A percentile compares a stretch with the other conserved stretches of the same genome.
phyloP scores from a whole-genome alignment of 1,140 invertebrate genomes.

The Zaprionus ornatus region DNA sequence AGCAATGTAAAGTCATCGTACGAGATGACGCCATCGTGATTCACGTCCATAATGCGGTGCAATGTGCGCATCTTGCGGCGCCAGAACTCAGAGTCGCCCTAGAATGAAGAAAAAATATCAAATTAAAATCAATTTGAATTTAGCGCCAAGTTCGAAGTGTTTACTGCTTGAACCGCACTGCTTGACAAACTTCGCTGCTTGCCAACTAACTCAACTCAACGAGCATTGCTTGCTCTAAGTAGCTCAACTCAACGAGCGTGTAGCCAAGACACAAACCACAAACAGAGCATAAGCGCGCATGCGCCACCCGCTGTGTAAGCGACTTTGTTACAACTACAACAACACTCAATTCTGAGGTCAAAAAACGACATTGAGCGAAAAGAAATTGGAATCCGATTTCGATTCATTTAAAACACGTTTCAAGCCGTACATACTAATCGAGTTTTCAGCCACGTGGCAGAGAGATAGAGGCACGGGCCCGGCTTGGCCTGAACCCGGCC shows the following conservation, averaged over 20 bases:
- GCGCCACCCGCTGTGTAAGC: conserved; percentile 21
- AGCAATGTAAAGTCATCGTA: conserved; percentile 91
- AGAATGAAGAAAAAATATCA: conserved; percentile 4
- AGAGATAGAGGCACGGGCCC: no score
- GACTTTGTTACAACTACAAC: not conserved
- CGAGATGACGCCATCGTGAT: conserved; percentile 93
- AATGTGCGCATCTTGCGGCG: conserved; percentile 93
- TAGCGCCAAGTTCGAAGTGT: not conserved
- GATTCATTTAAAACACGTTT: conserved; percentile 50
- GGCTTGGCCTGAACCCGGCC: not conserved
- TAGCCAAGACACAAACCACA: conserved; percentile 1
- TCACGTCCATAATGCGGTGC: conserved; percentile 91
- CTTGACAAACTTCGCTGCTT: conserved; percentile 14
- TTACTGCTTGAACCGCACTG: conserved; percentile 26
- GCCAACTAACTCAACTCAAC: not conserved
- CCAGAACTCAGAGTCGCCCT: conserved; percentile 94
- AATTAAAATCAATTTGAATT: conserved; percentile 8
- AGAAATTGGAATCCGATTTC: not conserved
- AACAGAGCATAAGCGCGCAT: conserved; percentile 10
- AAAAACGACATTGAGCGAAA: conserved; percentile 47
- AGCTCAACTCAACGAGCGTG: not conserved
- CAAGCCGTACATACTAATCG: not conserved
- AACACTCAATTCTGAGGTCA: conserved; percentile 40
- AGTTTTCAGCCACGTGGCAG: conserved; percentile 50
- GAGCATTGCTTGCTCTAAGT: conserved; percentile 10